Evolutionary conservation across 2,113 vertebrate genomes (phyloP).

Genomic region (Leucoraja erinaceus): DNA sequence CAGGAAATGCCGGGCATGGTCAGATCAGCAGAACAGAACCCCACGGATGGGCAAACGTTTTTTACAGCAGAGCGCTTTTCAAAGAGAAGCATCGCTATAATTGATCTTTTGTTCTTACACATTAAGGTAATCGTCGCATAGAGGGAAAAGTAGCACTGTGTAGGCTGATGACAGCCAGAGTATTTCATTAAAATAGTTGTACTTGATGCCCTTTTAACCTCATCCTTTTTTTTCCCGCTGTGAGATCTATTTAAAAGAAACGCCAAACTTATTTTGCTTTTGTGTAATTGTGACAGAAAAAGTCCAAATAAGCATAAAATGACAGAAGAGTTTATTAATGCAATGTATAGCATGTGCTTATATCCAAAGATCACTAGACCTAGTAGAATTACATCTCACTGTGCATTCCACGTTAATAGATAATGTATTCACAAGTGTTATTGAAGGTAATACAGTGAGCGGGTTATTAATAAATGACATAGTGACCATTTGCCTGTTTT

Average conservation of each 20-base stretch:
- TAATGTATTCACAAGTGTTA: no score
- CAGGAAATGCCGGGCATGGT: slow-evolving; percentile 59
- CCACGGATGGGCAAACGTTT: slow-evolving; percentile 45
- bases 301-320: no score
- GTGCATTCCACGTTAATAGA: no score
- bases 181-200: background rate
- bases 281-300: slow-evolving; percentile 10
- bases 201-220: slow-evolving; percentile 31
- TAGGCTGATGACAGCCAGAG: background rate
- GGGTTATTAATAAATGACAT: no score
- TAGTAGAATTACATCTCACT: no score
- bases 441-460: no score
- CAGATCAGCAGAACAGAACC: slow-evolving; percentile 58
- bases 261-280: background rate
- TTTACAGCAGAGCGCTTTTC: slow-evolving; percentile 42
- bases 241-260: background rate
- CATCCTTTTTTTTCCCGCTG: background rate
- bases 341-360: no score
- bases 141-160: slow-evolving; percentile 8
- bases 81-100: slow-evolving; percentile 45
- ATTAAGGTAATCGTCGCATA: background rate
- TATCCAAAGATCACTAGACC: no score
- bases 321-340: no score
- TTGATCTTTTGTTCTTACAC: slow-evolving; percentile 43
- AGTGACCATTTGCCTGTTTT: no score